These are phyloP conservation scores for Athalia rosae DNA, from an alignment of 2,888 invertebrate species.

Conservation along the genomic window DNA sequence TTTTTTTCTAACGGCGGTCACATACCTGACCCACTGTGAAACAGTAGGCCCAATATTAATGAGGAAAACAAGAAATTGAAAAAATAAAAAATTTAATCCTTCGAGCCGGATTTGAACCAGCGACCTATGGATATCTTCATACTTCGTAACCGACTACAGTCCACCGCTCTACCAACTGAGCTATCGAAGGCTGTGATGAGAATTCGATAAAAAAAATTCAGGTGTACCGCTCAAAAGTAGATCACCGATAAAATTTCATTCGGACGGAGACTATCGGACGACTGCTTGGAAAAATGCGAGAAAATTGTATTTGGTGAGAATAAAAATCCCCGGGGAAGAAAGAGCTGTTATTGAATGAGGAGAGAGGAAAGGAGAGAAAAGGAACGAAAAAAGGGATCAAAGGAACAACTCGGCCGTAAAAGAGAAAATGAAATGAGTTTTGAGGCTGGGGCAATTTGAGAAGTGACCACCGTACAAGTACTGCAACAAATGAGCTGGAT, in stretches of 20 bases:
- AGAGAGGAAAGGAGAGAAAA: neutral
- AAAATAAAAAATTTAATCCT: slow-evolving; percentile 62
- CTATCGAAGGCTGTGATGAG: slow-evolving; percentile 70
- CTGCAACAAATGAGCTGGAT: neutral
- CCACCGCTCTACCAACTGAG: slow-evolving; percentile 74
- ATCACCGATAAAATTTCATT: neutral
- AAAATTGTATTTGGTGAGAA: too few species aligned
- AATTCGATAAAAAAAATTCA: neutral
- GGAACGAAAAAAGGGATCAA: neutral
- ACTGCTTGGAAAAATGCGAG: too few species aligned
- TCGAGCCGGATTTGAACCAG: slow-evolving; percentile 73
- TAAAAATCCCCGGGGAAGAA: neutral
- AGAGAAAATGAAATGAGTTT: slow-evolving; percentile 13
- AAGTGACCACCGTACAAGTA: neutral
- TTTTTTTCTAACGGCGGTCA: neutral
- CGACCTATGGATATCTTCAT: slow-evolving; percentile 70
- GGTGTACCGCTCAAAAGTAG: slow-evolving; percentile 15
- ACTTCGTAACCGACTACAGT: slow-evolving; percentile 68
- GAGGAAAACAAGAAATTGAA: neutral
- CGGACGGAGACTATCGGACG: too few species aligned
- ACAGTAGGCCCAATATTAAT: neutral
- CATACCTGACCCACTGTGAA: neutral
- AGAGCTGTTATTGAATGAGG: too few species aligned
- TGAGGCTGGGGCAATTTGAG: slow-evolving; percentile 10
- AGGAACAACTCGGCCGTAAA: neutral